Evolutionary conservation across 2,113 vertebrate species (phyloP), one percentile per base, ranked within the genome.

Genomic region (Lepidothrix coronata): DNA sequence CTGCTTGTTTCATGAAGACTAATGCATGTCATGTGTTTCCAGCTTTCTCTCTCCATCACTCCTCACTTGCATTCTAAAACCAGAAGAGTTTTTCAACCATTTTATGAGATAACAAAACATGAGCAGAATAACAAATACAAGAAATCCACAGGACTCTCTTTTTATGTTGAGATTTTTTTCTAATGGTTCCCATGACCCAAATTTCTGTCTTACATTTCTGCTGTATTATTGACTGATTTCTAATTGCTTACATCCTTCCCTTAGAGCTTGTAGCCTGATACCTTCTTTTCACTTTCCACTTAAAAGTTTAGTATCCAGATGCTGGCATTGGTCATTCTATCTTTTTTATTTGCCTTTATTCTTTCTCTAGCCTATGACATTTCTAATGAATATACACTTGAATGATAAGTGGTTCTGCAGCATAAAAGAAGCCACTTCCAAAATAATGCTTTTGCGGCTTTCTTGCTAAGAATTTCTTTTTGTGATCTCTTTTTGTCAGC

Each of bases 351-450:
- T 90, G 75, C 35, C 85, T 28, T 17, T 39, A 27, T 70, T 71
- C 43, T 87, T 92, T 70, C 71, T 93, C 51, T 85, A 74, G 44
- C 23, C 25, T 59, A 25, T 89, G 35, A 13, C 22, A 88, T 87
- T 90, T 89, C 62, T 90, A 91, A 93, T 71, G 85, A 90, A 79
- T 85, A 74, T 39, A 85, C 30, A 58, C 61, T 85, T 66, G 44
- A 95, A 91, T 66, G 62, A 88, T 58, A 85, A 89, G 67, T 91
- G 20, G 14, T 83, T 84, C 57, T 83, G 51, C 43, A 89, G 28
- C 52, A 91, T 61, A 87, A 88, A 95, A 93, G n/a, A 74, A 77
- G 10, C 13, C 15, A 16, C 44, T 93, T 95, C 61, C 33, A 91
- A 44, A 62, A 52, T 41, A 83, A 46, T 71, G 11, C 3, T 91